These are phyloP conservation scores for Hapalemur alaotrensis DNA, from an alignment of 2,797 vertebrate genomes.

Conservation along the genomic window DNA sequence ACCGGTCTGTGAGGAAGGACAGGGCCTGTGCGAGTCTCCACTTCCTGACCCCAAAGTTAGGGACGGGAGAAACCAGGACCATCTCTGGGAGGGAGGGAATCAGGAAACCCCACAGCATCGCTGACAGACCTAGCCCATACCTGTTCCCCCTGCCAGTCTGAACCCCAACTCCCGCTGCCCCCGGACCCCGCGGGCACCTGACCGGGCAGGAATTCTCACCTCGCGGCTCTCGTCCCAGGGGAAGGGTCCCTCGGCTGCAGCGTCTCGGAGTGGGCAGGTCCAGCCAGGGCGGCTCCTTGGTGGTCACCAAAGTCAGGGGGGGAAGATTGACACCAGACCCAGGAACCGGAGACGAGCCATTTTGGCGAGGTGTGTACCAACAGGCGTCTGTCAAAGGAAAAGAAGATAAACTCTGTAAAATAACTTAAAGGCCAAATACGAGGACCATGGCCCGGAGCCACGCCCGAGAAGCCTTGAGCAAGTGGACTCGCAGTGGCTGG, in stretches of 20 bases:
- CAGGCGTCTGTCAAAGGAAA: too few relatives aligned
- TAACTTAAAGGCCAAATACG: too few relatives aligned
- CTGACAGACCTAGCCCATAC: neutral
- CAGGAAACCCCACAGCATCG: neutral
- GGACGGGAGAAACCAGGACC: neutral
- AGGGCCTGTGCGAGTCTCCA: neutral
- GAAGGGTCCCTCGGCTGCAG: neutral
- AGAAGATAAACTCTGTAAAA: too few relatives aligned
- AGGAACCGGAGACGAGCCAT: neutral
- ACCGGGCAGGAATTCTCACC: neutral
- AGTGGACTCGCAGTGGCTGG: too few relatives aligned
- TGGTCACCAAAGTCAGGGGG: neutral
- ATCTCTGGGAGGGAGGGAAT: neutral
- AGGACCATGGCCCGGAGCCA: too few relatives aligned
- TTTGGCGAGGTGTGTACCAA: neutral
- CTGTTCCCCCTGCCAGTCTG: neutral
- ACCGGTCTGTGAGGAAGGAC: neutral
- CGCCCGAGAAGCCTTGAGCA: too few relatives aligned
- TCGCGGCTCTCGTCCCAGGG: neutral
- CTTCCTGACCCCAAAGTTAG: neutral
- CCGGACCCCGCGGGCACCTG: neutral
- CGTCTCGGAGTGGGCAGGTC: neutral
- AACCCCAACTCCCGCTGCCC: neutral
- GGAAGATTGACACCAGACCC: neutral
- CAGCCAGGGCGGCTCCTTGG: neutral